A percentile compares a stretch with the other conserved stretches of the same genome.
Conservation (phyloP, 2,888 invertebrate genomes). For the Lysandra bellargus region DNA sequence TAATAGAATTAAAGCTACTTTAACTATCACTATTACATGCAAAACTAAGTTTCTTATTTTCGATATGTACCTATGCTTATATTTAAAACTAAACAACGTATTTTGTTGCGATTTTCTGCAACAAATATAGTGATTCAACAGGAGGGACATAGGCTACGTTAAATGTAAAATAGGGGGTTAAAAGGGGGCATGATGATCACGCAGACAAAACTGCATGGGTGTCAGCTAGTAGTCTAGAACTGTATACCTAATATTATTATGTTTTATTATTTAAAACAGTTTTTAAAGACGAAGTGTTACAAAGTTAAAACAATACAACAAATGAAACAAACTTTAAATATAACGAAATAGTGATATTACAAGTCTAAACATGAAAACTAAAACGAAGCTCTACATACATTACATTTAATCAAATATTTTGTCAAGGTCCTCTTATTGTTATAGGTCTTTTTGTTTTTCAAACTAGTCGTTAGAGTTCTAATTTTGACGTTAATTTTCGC, state of each 20-base stretch:
- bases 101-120: too few relatives aligned
- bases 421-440: constrained; percentile 17
- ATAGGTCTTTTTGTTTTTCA: constrained; percentile 16
- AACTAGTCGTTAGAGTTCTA: not conserved
- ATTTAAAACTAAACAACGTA: too few relatives aligned
- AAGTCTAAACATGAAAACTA: not conserved
- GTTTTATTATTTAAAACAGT: not conserved
- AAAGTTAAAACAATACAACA: not conserved
- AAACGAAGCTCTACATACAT: not conserved
- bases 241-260: not conserved
- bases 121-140: too few relatives aligned
- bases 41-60: too few relatives aligned
- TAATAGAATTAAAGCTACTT: too few relatives aligned
- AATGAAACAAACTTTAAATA: not conserved
- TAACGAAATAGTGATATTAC: not conserved
- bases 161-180: too few relatives aligned
- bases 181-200: too few relatives aligned
- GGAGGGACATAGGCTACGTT: too few relatives aligned
- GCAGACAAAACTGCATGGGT: too few relatives aligned
- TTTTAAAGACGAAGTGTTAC: not conserved
- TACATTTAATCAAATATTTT: not conserved
- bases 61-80: too few relatives aligned
- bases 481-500: not conserved
- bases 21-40: too few relatives aligned
- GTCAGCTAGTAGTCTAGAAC: not conserved